phyloP scores from a whole-genome alignment of 1,140 invertebrate species.

The Cydia fagiglandana region DNA sequence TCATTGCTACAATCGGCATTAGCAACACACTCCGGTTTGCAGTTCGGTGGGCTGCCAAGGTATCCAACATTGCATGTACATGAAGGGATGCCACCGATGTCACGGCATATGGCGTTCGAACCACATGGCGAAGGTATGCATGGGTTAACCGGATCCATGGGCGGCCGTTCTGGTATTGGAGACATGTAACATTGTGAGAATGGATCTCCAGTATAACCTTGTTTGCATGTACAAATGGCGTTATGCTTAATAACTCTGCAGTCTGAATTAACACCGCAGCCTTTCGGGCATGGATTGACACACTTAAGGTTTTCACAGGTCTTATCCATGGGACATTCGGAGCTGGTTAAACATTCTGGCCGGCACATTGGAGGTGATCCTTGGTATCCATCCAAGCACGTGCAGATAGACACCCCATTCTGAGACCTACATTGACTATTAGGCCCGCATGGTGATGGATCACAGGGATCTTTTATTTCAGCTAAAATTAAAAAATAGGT shows the following conservation, averaged over 20 bases:
- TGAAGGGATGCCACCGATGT: conserved; percentile 86
- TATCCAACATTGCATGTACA: conserved; percentile 87
- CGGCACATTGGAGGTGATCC: conserved; percentile 84
- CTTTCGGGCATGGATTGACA: conserved; percentile 83
- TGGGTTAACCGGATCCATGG: conserved; percentile 77
- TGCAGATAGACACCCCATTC: conserved; percentile 80
- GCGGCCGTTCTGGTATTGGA: conserved; percentile 47
- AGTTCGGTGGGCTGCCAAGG: conserved; percentile 85
- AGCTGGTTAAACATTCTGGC: conserved; percentile 83
- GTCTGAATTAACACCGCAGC: conserved; percentile 80
- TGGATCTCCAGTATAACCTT: conserved; percentile 85
- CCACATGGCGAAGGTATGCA: conserved; percentile 91
- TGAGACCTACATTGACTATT: conserved; percentile 81
- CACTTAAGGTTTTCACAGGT: conserved; percentile 85
- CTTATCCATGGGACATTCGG: conserved; percentile 82
- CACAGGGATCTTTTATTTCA: conserved; percentile 60
- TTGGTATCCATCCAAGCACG: conserved; percentile 81
- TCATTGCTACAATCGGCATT: conserved; percentile 89
- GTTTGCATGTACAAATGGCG: conserved; percentile 86
- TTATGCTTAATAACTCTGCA: conserved; percentile 86
- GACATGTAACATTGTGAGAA: conserved; percentile 81
- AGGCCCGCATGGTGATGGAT: conserved; percentile 81
- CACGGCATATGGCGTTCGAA: conserved; percentile 89
- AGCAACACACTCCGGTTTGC: conserved; percentile 88
- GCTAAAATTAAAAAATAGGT: conserved; percentile 52